Evolutionary conservation across 2,888 invertebrate species (phyloP), one percentile per base, ranked within the genome.

Genomic region (Apamea epomidion): DNA sequence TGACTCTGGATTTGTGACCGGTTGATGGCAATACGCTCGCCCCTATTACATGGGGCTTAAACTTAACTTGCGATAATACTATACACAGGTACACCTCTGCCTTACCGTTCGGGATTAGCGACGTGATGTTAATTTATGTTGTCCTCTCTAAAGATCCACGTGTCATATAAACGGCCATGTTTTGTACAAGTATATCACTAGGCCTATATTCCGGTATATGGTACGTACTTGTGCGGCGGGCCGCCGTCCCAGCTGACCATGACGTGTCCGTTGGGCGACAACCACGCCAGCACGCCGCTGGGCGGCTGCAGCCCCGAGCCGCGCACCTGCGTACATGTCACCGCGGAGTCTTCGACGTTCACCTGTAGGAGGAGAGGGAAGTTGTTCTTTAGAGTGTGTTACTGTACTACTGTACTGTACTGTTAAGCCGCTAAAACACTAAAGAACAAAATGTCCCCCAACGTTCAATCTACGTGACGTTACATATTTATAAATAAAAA

Each of bases 181-280:
- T 32, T 51, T 29, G 29, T 48, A 25, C 32, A 32, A 25, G 8
- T 51, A 16, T 25, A 7, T 48, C 0, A 70, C 3, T n/a, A 25
- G 1, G 16, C 6, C 21, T 51, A 7, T 7, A 45, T 25, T 0
- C 25, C 4, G 10, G 3, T 0, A 7, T 2, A 21, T 0, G n/a
- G 12, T 8, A 67, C 67, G 8, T 88, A 91, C 14, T 92, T 91
- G 32, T 95, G 93, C 29, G 96, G 90, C 5, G 86, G 93, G 6
- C 95, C 93, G 84, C 97, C 97, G 82, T 97, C 96, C 98, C 98
- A 98, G 91, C 97, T 97, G 58, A 98, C 95, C 87, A 98, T 94
- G 91, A 97, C 97, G 89, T 97, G 98, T 8, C 98, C 98, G 93
- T 97, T 97, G 37, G 96, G 96, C 81, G 97, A 96, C 29, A 97